Percentiles rank a stretch among this genome's conserved stretches.
phyloP scores from a whole-genome alignment of 2,113 vertebrate genomes.

The Thermophis baileyi region DNA sequence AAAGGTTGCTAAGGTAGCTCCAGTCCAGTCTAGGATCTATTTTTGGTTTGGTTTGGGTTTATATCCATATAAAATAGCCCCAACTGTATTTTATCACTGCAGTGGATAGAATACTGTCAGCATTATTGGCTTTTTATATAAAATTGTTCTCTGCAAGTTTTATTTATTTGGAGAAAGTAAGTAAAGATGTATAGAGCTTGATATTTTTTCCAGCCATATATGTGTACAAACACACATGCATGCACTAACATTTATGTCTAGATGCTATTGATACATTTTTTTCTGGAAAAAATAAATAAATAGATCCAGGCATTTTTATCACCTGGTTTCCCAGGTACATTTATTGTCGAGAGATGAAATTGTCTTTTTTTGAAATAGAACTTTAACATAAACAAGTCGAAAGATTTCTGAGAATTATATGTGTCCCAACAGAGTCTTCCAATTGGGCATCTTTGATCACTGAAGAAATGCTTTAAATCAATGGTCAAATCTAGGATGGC shows the following conservation, averaged over 20 bases:
- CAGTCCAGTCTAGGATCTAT: slow-evolving; percentile 8
- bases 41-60: background rate
- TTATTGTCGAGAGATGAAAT: background rate
- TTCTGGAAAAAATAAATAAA: background rate
- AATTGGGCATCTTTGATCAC: rapidly evolving
- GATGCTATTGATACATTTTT: background rate
- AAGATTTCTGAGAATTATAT: background rate
- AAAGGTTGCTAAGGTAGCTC: background rate
- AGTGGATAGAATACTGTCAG: background rate
- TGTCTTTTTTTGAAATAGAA: background rate
- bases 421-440: background rate
- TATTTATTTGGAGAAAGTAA: background rate
- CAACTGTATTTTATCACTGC: background rate
- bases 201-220: background rate
- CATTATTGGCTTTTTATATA: background rate
- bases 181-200: background rate
- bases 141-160: background rate
- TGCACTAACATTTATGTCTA: background rate
- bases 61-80: background rate
- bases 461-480: background rate
- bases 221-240: rapidly evolving
- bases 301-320: background rate
- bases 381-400: background rate
- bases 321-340: background rate
- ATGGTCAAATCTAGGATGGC: background rate